Percentiles rank a stretch among this genome's conserved stretches.
phyloP scores from a whole-genome alignment of 2,888 invertebrate genomes.

The Sepiola atlantica region DNA sequence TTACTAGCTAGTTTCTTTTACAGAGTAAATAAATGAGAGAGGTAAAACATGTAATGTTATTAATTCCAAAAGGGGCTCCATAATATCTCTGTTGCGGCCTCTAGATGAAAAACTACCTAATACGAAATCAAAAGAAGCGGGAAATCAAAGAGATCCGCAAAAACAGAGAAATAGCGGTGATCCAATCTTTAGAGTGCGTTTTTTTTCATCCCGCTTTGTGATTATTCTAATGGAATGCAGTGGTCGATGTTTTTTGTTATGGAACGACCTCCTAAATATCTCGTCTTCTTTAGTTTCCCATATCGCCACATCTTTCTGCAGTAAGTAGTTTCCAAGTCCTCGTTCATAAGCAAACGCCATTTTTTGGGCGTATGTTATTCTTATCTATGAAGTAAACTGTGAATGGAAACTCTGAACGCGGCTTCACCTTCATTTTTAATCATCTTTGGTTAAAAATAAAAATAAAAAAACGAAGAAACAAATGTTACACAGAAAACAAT shows the following conservation, averaged over 20 bases:
- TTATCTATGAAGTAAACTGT: neutral
- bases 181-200: conserved; percentile 32
- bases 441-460: no score
- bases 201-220: neutral
- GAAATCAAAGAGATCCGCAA: neutral
- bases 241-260: neutral
- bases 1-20: neutral
- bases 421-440: neutral
- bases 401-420: neutral
- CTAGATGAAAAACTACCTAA: neutral
- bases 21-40: neutral
- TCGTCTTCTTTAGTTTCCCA: neutral
- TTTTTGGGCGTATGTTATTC: neutral
- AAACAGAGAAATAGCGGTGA: neutral
- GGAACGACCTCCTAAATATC: neutral
- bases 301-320: neutral
- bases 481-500: neutral
- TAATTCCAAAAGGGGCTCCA: neutral
- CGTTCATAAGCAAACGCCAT: neutral
- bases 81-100: neutral
- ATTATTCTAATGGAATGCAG: neutral
- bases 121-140: neutral
- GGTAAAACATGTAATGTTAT: neutral
- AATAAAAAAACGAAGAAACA: neutral
- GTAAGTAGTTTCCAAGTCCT: neutral